Evolutionary conservation across 1,140 invertebrate species (phyloP), one percentile per base, ranked within the genome.

Genomic region (Drosophila lacertosa): DNA sequence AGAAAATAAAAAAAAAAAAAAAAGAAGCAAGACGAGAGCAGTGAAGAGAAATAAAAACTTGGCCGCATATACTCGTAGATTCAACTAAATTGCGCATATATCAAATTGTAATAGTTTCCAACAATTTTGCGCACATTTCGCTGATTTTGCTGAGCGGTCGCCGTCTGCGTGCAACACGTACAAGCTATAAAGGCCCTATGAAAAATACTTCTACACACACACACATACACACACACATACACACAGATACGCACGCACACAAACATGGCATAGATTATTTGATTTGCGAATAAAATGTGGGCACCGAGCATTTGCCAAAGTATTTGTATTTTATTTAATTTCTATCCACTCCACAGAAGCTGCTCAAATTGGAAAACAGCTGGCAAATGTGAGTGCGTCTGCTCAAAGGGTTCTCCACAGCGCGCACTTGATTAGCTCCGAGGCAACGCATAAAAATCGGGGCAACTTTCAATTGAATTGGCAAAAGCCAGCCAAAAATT

Each of bases 71-170:
- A 65, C 64, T 67, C 40, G 58, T 73, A 68, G 62, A 75, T 75
- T 75, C 73, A 72, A 72, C 73, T 68, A 75, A 75, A 75, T 75
- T 75, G 73, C 73, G 62, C 63, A 75, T 75, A 75, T 75, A 75
- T 75, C 73, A 75, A 75, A 75, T 75, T 75, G 73, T 75, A 75
- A 75, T 75, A 75, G 73, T 75, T 75, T 75, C 42, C 62, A 75
- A 75, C 73, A 67, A 75, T 75, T 75, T 75, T 55, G 68, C 68
- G 68, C 73, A 75, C 62, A 72, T 75, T 72, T 72, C 68, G 63
- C 68, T 53, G 73, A 62, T 70, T 74, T 53, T 64, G 37, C 50
- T 48, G 44, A 64, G 60, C 60, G 42, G 59, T 55, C 39, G 51
- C 24, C 48, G 63, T 37, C 50, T 75, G 73, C 73, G 73, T 75